Base-by-base conservation (phyloP, 2,888 invertebrate species). In the Polydesmus complanatus region DNA sequence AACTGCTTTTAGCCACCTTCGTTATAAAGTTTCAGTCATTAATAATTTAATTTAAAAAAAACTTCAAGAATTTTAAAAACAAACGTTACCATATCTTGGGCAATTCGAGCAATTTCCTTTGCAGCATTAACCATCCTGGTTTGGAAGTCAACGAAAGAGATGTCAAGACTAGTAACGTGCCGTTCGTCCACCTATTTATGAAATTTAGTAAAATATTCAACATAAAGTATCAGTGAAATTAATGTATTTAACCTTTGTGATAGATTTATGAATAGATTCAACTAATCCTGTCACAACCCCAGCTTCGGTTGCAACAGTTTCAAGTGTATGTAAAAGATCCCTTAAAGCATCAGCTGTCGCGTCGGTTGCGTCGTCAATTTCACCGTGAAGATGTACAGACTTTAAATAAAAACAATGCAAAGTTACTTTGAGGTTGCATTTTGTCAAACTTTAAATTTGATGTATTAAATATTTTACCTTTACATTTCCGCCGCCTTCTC, bases 121-220 rank as follows among this genome's bases (percentile, higher is more conserved):
- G 92, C 87, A 54, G 86, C 83, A 65, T 86, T 86, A 26, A 97
- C 93, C 95, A 98, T 97, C 64, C 93, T 80, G 0, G 96, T 94
- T 77, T 98, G 98, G 73, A 91, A 95, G 77, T 96, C 95, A 2
- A 94, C 96, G 74, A 89, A 97, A 1, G 75, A 72, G 22, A 69
- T 69, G 61, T 73, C 72, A 58, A 66, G 64, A 48, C 69, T 58
- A 19, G 19, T 56, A 49, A 63, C 22, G 27, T 52, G 47, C 27
- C 63, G 61, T 56, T 67, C 67, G 56, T 67, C 65, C 22, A 67
- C 65, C 67, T 66, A 56, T 8, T 55, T 47, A 52, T 51, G 50
- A 25, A 26, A 50, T 37, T 56, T 8, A 37, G 37, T 37, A 37
- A 37, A 37, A 37, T 37, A 53, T 11, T 62, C 22, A 18, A 59